A percentile compares a stretch with the other conserved stretches of the same genome.
Evolutionary conservation across 1,140 invertebrate species (phyloP).

Genomic region (Drosophila ananassae): DNA sequence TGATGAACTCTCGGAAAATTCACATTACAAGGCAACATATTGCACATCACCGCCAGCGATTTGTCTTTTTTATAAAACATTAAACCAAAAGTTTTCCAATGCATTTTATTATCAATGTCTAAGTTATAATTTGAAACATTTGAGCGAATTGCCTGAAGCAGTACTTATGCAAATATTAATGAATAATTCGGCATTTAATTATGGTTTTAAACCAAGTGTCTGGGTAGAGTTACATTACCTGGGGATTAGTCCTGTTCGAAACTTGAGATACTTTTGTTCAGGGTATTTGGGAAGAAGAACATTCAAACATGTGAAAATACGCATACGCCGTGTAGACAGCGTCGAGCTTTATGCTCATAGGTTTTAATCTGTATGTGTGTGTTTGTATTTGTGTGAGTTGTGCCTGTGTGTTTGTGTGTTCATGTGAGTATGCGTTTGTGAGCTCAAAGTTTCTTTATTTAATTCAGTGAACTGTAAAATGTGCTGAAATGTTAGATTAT

Average conservation of each 20-base stretch:
- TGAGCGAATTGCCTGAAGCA: too few species aligned
- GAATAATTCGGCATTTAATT: background rate
- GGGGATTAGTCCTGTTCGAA: constrained; percentile 15
- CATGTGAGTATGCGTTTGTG: constrained; percentile 27
- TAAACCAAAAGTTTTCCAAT: too few species aligned
- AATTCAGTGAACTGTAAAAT: constrained; percentile 82
- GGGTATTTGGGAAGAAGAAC: constrained; percentile 2
- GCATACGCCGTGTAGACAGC: constrained; percentile 54
- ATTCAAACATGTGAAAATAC: constrained; percentile 36
- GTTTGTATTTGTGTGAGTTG: constrained; percentile 2
- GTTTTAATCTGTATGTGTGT: constrained; percentile 44
- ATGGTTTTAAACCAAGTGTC: background rate
- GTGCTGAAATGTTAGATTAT: constrained; percentile 82
- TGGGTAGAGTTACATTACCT: background rate
- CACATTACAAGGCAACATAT: background rate
- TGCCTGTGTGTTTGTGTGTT: constrained; percentile 16
- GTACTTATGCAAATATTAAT: too few species aligned
- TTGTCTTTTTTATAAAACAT: too few species aligned
- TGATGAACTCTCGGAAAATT: background rate
- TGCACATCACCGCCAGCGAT: background rate
- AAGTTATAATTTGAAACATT: too few species aligned
- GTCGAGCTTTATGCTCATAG: constrained; percentile 46
- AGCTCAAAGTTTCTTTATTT: constrained; percentile 80
- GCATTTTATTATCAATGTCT: too few species aligned
- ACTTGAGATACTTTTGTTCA: constrained; percentile 5